phyloP scores from a whole-genome alignment of 2,888 invertebrate genomes.

The Cartodere bifasciata region DNA sequence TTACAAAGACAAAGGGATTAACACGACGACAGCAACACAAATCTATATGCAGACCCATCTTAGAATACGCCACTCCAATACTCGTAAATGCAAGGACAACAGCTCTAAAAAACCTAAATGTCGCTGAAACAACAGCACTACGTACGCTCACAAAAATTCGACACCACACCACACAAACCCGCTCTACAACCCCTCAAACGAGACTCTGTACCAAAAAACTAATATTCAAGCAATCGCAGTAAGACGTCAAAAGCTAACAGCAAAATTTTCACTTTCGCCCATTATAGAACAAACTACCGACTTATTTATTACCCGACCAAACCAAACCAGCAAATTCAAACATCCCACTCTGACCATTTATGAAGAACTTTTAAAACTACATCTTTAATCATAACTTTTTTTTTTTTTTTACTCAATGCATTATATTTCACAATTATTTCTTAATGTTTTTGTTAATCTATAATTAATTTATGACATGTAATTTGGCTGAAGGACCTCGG shows the following conservation, averaged over 20 bases:
- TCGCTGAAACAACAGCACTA: conserved; percentile 4
- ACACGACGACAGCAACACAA: conserved; percentile 1
- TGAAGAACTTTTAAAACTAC: too few species aligned
- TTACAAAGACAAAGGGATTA: conserved; percentile 3
- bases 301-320: too few species aligned
- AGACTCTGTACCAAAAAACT: conserved; percentile 2
- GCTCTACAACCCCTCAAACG: conserved; percentile 4
- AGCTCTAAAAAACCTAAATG: not conserved
- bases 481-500: too few species aligned
- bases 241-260: conserved; percentile 2
- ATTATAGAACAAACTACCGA: too few species aligned
- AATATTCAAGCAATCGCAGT: conserved; percentile 3
- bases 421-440: too few species aligned
- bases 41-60: conserved; percentile 3
- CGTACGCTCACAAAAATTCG: conserved; percentile 1
- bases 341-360: too few species aligned
- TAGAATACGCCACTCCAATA: conserved; percentile 4
- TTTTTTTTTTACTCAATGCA: too few species aligned
- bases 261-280: too few species aligned
- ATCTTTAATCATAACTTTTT: too few species aligned
- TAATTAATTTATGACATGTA: too few species aligned
- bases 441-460: too few species aligned
- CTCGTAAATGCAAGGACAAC: conserved; percentile 1
- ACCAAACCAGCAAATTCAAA: too few species aligned
- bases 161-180: conserved; percentile 1